A percentile compares a stretch with the other conserved stretches of the same genome.
Evolutionary conservation across 2,113 vertebrate genomes (phyloP).

Genomic region (Nettapus auritus): DNA sequence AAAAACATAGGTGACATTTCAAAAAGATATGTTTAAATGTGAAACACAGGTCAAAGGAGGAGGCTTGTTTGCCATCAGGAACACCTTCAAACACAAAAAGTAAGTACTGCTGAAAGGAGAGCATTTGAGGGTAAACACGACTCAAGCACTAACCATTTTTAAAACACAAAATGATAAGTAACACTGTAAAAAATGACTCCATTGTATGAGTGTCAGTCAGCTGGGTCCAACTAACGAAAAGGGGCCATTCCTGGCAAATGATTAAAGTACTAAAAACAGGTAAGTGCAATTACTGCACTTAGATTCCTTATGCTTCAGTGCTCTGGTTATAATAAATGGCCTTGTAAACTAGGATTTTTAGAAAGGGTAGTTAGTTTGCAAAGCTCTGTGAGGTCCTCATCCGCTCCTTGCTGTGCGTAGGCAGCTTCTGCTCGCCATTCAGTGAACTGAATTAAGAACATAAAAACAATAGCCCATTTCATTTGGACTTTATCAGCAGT

Average conservation of each 20-base stretch:
- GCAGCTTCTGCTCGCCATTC: neutral
- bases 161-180: neutral
- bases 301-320: neutral
- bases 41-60: neutral
- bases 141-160: neutral
- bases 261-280: neutral
- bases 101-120: neutral
- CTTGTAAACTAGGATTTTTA: neutral
- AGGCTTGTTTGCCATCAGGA: neutral
- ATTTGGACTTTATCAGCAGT: neutral
- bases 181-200: neutral
- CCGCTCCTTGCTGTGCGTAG: neutral
- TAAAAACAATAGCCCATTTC: neutral
- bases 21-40: neutral
- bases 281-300: neutral
- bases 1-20: rapidly evolving
- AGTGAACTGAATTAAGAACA: neutral
- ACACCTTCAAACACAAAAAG: neutral
- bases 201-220: neutral
- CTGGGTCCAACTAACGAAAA: neutral
- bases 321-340: neutral
- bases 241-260: neutral
- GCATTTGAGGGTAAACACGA: neutral
- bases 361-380: neutral
- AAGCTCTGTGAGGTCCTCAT: neutral